Base-by-base conservation (phyloP, 1,140 invertebrate species). In the Megathymus violae region DNA sequence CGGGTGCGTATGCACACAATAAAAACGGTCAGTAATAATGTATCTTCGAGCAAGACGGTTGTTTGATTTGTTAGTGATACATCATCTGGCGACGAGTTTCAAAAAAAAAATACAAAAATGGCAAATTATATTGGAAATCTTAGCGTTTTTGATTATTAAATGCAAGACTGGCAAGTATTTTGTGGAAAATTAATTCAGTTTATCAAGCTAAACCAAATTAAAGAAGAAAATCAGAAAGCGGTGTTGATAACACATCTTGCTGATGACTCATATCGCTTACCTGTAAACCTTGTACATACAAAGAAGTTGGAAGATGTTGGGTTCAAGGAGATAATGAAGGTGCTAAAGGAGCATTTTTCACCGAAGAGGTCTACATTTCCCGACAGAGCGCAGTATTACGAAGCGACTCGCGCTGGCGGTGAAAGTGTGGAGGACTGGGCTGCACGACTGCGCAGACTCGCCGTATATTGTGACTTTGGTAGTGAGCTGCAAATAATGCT, bases 391-490 rank as follows among this genome's bases (percentile, higher is more conserved):
- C 59, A 54, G 7, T 68, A 64, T 44, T 64, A 68, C 11, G 56
- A 47, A 13, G 56, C 56, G 9, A 47, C 14, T 0, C 44, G 44
- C 34, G 14, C n/a, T 9, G 17, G 36, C 10, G 46, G 59, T 38
- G 67, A 69, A 40, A 50, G 13, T 22, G n/a, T 64, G 9, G 58
- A 44, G 40, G 58, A 69, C 3, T 64, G 67, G 62, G 62, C 52
- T 1, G 67, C 58, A 4, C 25, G 67, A 4, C 38, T 69, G 10
- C 40, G 60, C 14, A 54, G 71, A 7, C 64, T 74, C 1, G 67
- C 71, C 3, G 31, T 48, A 0, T 59, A 64, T 22, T 74, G 71
- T 25, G 64, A 70, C 4, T 73, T 73, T 17, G 67, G 48, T 4
- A 14, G 34, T 0, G 62, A 14, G 6, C 46, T 74, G 10, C 64